Conservation (phyloP, 2,113 vertebrate genomes). For the Xenopus tropicalis region DNA sequence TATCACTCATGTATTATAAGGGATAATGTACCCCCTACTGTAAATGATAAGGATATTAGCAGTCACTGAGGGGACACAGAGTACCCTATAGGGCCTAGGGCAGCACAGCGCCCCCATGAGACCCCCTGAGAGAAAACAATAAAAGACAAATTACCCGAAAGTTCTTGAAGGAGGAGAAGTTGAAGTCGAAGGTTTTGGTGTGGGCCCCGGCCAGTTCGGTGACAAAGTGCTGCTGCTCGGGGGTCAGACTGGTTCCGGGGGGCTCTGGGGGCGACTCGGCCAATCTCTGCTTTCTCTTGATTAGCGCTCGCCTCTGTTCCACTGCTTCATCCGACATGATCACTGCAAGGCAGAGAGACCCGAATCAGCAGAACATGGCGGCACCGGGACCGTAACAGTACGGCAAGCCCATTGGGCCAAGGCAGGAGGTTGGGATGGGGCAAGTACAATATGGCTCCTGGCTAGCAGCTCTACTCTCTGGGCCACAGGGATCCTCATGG, state of each 20-base stretch:
- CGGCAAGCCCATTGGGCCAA: not conserved
- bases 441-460: no score
- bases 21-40: no score
- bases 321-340: conserved; percentile 68
- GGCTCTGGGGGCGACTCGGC: not conserved
- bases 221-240: conserved; percentile 58
- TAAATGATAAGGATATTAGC: no score
- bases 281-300: conserved; percentile 55
- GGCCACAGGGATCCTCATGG: no score
- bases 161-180: conserved; percentile 60
- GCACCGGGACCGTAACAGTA: no score
- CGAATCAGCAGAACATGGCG: not conserved
- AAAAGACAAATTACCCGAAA: conserved; percentile 56
- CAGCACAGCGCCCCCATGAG: not conserved
- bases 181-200: conserved; percentile 60
- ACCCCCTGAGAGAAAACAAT: no score
- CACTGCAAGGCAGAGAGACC: conserved; percentile 50
- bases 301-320: conserved; percentile 60
- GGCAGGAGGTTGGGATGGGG: not conserved
- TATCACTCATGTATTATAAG: no score
- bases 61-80: no score
- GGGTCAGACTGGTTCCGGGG: conserved; percentile 40
- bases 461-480: no score
- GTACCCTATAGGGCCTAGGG: no score
- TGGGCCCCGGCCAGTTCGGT: conserved; percentile 58